Base-by-base conservation (phyloP, 2,797 vertebrate species). In the Monodelphis domestica region DNA sequence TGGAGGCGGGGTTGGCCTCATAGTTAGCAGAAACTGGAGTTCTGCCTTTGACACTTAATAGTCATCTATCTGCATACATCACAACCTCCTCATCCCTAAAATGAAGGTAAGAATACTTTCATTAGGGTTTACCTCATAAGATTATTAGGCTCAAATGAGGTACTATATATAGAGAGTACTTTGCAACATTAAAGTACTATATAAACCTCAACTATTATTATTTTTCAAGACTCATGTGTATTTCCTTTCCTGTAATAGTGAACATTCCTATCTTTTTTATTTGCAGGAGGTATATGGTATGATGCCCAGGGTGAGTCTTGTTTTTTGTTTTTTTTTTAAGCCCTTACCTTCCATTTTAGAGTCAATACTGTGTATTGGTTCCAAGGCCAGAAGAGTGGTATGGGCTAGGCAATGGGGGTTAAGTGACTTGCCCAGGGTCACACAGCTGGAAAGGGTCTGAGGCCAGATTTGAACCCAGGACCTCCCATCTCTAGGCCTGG, bases 281-380 rank as follows among this genome's bases (percentile, higher is more conserved):
- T 97, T 98, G 30, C 90, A 99, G 98, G 98, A 99, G 91, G 97
- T 98, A 45, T 98, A 98, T 12, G 98, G 98, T 1, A 93, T 96
- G 94, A 98, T 99, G 98, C 98, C 98, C 91, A 98, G 96, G 98
- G 98, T 99, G 95, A 98, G 98, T n/a, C n/a, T n/a, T n/a, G n/a
- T n/a, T n/a, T n/a, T n/a, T n/a, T n/a, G n/a, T n/a, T n/a, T n/a
- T n/a, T n/a, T n/a, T n/a, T n/a, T n/a, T n/a, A n/a, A n/a, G n/a
- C n/a, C n/a, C n/a, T n/a, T n/a, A n/a, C n/a, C n/a, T n/a, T n/a
- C n/a, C n/a, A n/a, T n/a, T n/a, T n/a, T n/a, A n/a, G n/a, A n/a
- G n/a, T n/a, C n/a, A n/a, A n/a, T n/a, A n/a, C n/a, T n/a, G n/a
- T n/a, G n/a, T n/a, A n/a, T n/a, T n/a, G n/a, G n/a, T n/a, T n/a